Percentiles rank a stretch among this genome's conserved stretches.
Evolutionary conservation across 2,113 vertebrate species (phyloP).

Genomic region (Gallinago paraguaiae): DNA sequence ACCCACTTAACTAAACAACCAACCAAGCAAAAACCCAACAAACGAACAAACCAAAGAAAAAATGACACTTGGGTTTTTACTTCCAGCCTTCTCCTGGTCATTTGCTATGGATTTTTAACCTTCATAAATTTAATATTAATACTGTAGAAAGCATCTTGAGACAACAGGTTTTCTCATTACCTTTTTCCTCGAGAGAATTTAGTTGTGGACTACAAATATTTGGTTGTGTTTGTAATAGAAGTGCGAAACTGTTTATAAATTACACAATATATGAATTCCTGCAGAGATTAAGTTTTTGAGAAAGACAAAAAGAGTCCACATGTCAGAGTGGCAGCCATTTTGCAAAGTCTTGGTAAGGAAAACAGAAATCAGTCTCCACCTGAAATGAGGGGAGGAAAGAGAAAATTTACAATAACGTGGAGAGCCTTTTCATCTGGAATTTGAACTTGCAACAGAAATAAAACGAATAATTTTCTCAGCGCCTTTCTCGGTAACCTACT

Average conservation of each 20-base stretch:
- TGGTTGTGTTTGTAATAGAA: not conserved
- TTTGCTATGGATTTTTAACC: not conserved
- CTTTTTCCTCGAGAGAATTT: not conserved
- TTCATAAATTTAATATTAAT: not conserved
- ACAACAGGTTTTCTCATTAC: fast-evolving
- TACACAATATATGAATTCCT: not conserved
- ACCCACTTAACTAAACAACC: not conserved
- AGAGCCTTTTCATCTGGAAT: not conserved
- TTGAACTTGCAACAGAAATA: not conserved
- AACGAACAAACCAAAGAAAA: not conserved
- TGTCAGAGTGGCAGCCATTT: constrained; percentile 6
- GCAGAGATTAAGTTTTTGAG: not conserved
- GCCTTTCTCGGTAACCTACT: not conserved
- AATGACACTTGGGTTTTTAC: fast-evolving
- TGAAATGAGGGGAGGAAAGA: not conserved
- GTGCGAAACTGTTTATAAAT: not conserved
- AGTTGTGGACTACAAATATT: not conserved
- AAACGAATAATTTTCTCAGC: not conserved
- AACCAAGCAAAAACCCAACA: fast-evolving
- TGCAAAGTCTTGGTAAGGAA: not conserved
- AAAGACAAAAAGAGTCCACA: not conserved
- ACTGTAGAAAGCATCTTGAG: not conserved
- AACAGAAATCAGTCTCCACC: not conserved
- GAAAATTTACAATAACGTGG: not conserved
- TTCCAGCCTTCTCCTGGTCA: not conserved